Evolutionary conservation across 2,113 vertebrate species (phyloP).

Genomic region (Mormyrus lacerda): DNA sequence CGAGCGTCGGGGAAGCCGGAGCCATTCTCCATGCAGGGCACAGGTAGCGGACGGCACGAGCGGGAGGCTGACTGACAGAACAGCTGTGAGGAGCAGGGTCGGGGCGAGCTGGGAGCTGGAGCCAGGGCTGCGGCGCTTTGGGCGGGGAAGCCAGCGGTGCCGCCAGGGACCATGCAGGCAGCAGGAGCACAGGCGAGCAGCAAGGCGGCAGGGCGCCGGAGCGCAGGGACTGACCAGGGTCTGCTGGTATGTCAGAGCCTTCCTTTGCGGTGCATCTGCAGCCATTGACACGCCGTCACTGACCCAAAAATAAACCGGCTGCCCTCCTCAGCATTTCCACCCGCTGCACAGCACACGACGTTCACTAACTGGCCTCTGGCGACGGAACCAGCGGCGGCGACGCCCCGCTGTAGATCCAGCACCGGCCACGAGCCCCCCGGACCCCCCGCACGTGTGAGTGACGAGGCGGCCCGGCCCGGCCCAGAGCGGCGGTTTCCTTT

Average conservation of each 20-base stretch:
- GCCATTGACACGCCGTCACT: conserved; percentile 75
- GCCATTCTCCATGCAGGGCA: not conserved
- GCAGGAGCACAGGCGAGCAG: not conserved
- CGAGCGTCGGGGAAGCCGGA: not conserved
- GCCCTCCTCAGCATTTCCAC: conserved; percentile 61
- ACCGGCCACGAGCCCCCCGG: not conserved
- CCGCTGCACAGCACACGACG: conserved; percentile 39
- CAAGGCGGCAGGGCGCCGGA: conserved; percentile 21
- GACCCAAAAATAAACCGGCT: conserved; percentile 67
- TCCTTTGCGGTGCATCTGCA: conserved; percentile 74
- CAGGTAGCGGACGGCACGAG: not conserved
- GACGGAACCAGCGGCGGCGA: not conserved
- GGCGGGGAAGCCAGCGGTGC: not conserved
- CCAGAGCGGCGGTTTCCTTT: conserved; percentile 56
- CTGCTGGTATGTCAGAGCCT: conserved; percentile 74
- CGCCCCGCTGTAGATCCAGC: not conserved
- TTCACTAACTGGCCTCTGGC: conserved; percentile 34
- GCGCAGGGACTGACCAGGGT: conserved; percentile 68
- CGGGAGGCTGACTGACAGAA: not conserved
- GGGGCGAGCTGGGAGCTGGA: not conserved
- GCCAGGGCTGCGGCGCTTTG: not conserved
- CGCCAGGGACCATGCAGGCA: not conserved
- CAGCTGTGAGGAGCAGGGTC: not conserved
- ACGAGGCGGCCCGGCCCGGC: conserved; percentile 49
- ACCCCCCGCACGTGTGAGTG: conserved; percentile 42